phyloP scores from a whole-genome alignment of 2,113 vertebrate genomes.

The Chauna torquata region DNA sequence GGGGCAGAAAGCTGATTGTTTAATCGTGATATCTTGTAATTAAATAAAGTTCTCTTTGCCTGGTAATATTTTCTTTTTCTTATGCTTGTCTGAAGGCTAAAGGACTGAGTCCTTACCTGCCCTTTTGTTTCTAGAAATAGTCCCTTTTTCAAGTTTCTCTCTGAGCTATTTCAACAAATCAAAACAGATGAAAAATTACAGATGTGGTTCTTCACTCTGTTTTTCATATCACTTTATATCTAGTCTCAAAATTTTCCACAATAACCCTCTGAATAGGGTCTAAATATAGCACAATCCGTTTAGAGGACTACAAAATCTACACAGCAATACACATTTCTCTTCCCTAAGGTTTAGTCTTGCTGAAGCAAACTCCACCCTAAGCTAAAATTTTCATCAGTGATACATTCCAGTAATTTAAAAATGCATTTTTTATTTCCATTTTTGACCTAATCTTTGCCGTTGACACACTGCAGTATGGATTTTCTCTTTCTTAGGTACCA shows the following conservation, averaged over 20 bases:
- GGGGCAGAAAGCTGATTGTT: background rate
- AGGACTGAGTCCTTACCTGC: background rate
- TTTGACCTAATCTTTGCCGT: background rate
- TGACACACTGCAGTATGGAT: background rate
- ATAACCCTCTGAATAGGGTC: background rate
- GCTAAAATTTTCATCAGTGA: background rate
- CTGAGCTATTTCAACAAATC: background rate
- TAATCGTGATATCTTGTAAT: background rate
- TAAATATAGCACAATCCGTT: background rate
- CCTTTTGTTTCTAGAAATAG: background rate
- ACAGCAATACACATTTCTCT: background rate
- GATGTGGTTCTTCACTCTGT: fast-evolving
- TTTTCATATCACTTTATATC: background rate
- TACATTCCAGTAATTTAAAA: background rate
- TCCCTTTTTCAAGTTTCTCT: background rate
- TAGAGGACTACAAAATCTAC: background rate
- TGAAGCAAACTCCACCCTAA: background rate
- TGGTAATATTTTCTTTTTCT: background rate
- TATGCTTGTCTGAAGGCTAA: background rate
- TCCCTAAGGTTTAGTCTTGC: background rate
- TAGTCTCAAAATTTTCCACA: background rate
- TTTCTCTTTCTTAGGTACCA: background rate
- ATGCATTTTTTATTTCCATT: background rate
- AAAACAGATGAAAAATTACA: background rate
- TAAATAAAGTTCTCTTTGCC: background rate